Evolutionary conservation across 1,140 invertebrate genomes (phyloP), one percentile per base, ranked within the genome.

Genomic region (Cyrtorhinus lividipennis): DNA sequence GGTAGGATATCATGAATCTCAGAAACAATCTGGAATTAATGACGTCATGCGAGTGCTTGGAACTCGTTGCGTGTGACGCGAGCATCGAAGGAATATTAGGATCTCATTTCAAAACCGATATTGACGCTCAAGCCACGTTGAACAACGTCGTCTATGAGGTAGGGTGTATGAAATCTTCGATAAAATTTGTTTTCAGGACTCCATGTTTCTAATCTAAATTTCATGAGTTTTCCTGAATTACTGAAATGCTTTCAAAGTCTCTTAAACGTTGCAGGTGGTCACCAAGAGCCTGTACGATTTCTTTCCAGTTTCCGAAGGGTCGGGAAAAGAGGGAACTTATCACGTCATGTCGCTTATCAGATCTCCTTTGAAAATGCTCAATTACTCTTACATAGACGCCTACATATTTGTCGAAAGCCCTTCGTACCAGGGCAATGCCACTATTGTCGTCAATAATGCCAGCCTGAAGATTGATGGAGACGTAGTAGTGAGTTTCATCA

Each of bases 11-110:
- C 24, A 1, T 64, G 59, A 53, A 64, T 18, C 26, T 64, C 5
- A 64, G 56, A 61, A 64, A 64, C 12, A 53, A 61, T 15, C 13
- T 64, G n/a, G 27, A 61, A n/a, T 38, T 64, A 15, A n/a, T 24
- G 0, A 64, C 63, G 1, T 64, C 63, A 1, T 64, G 60, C 22
- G 23, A 53, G 1, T 59, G 63, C 15, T 53, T 64, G 18, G 59
- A 59, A 10, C 53, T 24, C 1, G 46, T 64, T 46, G 24, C 48
- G 38, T 64, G 58, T 2, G 58, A 64, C n/a, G 48, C 61, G 23
- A 22, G 44, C 1, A 24, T 64, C n/a, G 61, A 24, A 3, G 63
- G 58, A 1, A 46, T 53, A n/a, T 53, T 53, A 1, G 63, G 56
- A 61, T 53, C 46, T 22, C 63, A 64, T 1, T 44, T 64, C 23